Evolutionary conservation across 1,140 invertebrate genomes (phyloP).

Genomic region (Drosophila murphyi): DNA sequence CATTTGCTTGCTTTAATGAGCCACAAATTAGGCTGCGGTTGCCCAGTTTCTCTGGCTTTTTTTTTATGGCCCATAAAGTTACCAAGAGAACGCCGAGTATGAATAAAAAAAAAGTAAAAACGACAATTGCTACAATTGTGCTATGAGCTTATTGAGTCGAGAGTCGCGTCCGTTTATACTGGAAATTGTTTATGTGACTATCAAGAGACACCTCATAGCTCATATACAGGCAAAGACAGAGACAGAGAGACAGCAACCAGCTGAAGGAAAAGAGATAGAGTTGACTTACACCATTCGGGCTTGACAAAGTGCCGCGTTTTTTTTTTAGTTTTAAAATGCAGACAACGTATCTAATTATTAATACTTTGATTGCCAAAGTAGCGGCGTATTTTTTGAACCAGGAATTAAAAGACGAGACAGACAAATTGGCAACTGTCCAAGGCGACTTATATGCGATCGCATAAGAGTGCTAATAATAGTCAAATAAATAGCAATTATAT

Average conservation of each 20-base stretch:
- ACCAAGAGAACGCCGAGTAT: conserved; percentile 1
- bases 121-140: conserved; percentile 71
- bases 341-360: conserved; percentile 76
- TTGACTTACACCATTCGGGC: too few relatives aligned
- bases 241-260: not conserved
- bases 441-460: too few relatives aligned
- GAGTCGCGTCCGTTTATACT: conserved; percentile 30
- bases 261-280: too few relatives aligned
- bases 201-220: conserved; percentile 69
- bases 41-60: conserved; percentile 30
- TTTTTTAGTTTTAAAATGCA: conserved; percentile 57
- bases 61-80: conserved; percentile 60
- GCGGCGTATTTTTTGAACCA: conserved; percentile 8
- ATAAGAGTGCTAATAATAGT: too few relatives aligned
- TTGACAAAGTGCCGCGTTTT: too few relatives aligned
- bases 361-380: conserved; percentile 62
- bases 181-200: conserved; percentile 68
- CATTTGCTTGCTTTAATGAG: conserved; percentile 56
- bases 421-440: conserved; percentile 42
- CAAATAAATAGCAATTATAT: not conserved
- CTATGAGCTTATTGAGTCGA: conserved; percentile 9
- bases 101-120: conserved; percentile 42
- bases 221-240: conserved; percentile 26
- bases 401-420: conserved; percentile 16
- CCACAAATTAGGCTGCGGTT: conserved; percentile 66